These are phyloP conservation scores for Phrixothrix hirtus DNA, from an alignment of 2,888 invertebrate genomes.

Conservation along the genomic window DNA sequence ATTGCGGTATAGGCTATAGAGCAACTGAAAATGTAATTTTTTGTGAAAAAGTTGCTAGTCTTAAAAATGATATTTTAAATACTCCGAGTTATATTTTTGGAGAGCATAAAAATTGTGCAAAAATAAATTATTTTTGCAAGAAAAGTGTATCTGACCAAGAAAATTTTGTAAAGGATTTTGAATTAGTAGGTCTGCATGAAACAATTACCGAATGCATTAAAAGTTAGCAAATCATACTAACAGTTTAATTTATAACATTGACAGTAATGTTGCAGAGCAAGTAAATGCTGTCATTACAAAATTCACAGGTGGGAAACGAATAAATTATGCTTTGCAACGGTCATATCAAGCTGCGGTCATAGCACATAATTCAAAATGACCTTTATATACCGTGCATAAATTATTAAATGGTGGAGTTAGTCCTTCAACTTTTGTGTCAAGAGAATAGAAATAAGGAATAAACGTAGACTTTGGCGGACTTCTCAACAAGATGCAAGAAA, in stretches of 20 bases:
- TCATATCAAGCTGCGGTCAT: slow-evolving; percentile 14
- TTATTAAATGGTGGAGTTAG: slow-evolving; percentile 1
- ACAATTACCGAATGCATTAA: slow-evolving; percentile 1
- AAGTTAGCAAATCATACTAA: slow-evolving; percentile 5
- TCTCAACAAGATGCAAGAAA: background rate
- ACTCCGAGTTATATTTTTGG: slow-evolving; percentile 14
- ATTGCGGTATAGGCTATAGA: too few species aligned
- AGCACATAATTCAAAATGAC: slow-evolving; percentile 5
- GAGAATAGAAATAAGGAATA: background rate
- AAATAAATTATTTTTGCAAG: slow-evolving; percentile 13
- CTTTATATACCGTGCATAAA: slow-evolving; percentile 4
- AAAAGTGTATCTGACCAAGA: background rate
- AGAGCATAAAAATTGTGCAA: slow-evolving; percentile 12
- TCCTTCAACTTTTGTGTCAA: background rate
- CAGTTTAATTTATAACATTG: slow-evolving; percentile 15
- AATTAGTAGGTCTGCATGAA: slow-evolving; percentile 8
- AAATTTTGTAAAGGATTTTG: slow-evolving; percentile 6
- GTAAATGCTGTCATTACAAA: slow-evolving; percentile 18
- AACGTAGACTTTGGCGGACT: background rate
- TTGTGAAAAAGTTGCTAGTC: slow-evolving; percentile 6
- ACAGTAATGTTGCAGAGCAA: slow-evolving; percentile 12
- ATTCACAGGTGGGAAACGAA: slow-evolving; percentile 18
- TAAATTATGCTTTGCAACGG: slow-evolving; percentile 1
- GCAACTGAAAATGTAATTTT: slow-evolving; percentile 3
- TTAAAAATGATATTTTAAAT: slow-evolving; percentile 15